A percentile compares a stretch with the other conserved stretches of the same genome.
phyloP scores from a whole-genome alignment of 2,888 invertebrate genomes.

The Allophyes oxyacanthae region DNA sequence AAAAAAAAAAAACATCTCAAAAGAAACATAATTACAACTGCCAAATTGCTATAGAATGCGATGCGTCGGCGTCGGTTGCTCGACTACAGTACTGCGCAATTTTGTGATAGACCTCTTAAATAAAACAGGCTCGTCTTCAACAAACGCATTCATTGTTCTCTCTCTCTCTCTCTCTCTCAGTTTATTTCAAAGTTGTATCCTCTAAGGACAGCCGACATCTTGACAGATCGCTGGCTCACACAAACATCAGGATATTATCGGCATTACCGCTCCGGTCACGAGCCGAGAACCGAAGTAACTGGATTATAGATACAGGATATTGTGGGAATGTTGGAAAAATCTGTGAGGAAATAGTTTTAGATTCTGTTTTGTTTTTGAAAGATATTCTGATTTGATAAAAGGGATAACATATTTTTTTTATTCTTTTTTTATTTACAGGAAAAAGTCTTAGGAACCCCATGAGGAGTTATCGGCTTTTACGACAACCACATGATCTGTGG shows the following conservation, averaged over 20 bases:
- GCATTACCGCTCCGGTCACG: slow-evolving; percentile 46
- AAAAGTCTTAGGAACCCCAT: no score
- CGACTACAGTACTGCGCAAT: no score
- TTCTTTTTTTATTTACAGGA: no score
- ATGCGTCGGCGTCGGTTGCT: no score
- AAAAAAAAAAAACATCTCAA: no score
- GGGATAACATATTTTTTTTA: no score
- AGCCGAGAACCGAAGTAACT: slow-evolving; percentile 14
- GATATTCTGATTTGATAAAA: not conserved
- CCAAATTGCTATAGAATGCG: no score
- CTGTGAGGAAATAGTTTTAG: slow-evolving; percentile 14
- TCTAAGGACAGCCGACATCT: slow-evolving; percentile 30
- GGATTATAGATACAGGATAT: slow-evolving; percentile 3
- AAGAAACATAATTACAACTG: no score
- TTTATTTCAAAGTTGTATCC: slow-evolving; percentile 17
- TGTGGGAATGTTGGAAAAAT: slow-evolving; percentile 15
- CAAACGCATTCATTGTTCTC: slow-evolving; percentile 15
- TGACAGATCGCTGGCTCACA: slow-evolving; percentile 54
- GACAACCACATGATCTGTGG: no score
- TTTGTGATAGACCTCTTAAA: no score
- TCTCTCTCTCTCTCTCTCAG: no score
- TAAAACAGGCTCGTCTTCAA: slow-evolving; percentile 10
- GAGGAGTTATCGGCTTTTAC: no score
- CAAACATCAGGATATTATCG: slow-evolving; percentile 48
- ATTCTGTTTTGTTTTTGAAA: not conserved